Evolutionary conservation across 2,888 invertebrate genomes (phyloP), one percentile per base, ranked within the genome.

Genomic region (Boloria selene): DNA sequence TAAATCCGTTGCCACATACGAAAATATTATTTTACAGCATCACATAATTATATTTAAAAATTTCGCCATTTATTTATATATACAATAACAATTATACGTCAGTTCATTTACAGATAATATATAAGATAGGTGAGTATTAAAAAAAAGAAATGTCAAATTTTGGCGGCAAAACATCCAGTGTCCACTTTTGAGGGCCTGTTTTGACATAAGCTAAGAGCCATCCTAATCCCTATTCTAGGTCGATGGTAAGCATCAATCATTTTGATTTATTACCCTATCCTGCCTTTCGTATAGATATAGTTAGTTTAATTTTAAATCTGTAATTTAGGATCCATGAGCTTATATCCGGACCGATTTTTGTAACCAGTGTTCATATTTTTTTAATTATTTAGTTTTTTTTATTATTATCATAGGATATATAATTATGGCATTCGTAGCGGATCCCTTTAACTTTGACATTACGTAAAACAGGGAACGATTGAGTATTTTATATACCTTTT

Each of bases 181-280:
- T 38, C 31, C 31, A 10, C 31, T 38, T 38, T 38, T 10, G 10
- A 10, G 7, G 31, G 31, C 7, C 7, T 10, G 31, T 38, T 38
- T 38, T 38, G 31, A 38, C 10, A 10, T 31, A 31, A 10, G 31
- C 31, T 38, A 38, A 38, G 31, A 38, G 31, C 31, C 31, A 38
- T 38, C 10, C 31, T 38, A 7, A 38, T 38, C 31, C 31, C 31
- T 2, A 38, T 22, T 38, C 31, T 38, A 38, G 31, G 31, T 38
- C 31, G 31, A 38, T 7, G 31, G 31, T 2, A 13, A 51, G 42
- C 38, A 73, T 74, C 70, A 69, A 71, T 75, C 73, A 72, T 71
- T 72, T 69, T 75, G 74, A 75, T 75, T 72, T 72, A 74, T 72
- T 67, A 65, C 65, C 60, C 38, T 68, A 70, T 71, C 69, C 64